Evolutionary conservation across 92 coral and sea anemone genomes (phyloP).

Genomic region (Siderastrea siderea): DNA sequence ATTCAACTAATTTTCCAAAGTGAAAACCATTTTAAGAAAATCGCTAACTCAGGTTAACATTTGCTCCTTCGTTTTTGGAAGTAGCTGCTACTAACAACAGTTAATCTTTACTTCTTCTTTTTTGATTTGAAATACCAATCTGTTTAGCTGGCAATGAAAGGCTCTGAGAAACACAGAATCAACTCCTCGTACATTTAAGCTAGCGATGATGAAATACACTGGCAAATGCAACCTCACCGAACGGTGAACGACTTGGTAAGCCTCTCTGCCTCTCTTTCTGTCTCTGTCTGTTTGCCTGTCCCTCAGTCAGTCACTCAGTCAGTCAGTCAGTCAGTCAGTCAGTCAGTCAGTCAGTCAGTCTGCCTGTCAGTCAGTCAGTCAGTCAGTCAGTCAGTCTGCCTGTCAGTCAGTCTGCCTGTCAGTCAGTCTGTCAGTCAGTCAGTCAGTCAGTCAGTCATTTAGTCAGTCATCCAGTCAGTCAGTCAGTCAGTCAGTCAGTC

Average conservation of each 20-base stretch:
- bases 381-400: no score
- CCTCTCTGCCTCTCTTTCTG: not conserved
- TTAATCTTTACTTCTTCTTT: not conserved
- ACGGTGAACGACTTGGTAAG: not conserved
- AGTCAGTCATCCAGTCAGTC: no score
- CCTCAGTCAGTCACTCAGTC: not conserved
- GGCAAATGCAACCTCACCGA: not conserved
- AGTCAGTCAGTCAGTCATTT: no score
- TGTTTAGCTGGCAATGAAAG: not conserved
- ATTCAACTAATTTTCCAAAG: no score
- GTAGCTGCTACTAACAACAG: not conserved
- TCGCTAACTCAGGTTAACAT: no score
- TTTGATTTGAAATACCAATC: not conserved
- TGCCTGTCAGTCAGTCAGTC: no score
- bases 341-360: no score
- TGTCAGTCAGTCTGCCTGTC: no score
- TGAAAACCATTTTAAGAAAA: no score
- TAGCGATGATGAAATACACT: conserved; percentile 20
- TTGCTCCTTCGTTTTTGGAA: not conserved
- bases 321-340: no score
- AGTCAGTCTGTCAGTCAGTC: no score
- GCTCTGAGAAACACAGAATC: not conserved
- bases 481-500: no score
- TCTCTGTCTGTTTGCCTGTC: not conserved
- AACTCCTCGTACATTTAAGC: not conserved